Conservation (phyloP, 1,140 invertebrate genomes). For the Drosophila seguyi region DNA sequence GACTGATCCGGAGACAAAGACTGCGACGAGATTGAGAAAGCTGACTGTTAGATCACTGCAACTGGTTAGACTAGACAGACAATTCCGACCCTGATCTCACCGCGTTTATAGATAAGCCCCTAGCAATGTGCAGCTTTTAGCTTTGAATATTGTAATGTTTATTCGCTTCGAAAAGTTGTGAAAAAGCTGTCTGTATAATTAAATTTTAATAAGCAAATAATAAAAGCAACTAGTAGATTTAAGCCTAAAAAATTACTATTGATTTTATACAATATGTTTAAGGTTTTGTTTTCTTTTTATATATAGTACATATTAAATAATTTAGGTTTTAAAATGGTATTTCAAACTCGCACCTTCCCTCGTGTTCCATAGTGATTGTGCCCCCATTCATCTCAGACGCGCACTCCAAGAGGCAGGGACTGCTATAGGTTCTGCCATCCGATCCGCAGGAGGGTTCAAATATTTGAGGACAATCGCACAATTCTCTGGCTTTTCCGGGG, state of each 20-base stretch:
- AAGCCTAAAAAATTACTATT: not conserved
- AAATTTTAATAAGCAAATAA: not conserved
- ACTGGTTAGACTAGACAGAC: not conserved
- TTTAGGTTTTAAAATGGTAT: not conserved
- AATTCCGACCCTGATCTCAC: not conserved
- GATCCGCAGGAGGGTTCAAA: not conserved
- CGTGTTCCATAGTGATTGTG: not conserved
- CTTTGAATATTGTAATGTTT: not conserved
- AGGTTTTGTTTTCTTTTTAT: too few relatives aligned
- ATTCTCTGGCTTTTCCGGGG: not conserved
- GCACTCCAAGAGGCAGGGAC: not conserved
- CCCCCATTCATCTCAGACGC: not conserved
- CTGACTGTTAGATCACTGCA: not conserved
- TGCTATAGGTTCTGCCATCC: slow-evolving; percentile 3
- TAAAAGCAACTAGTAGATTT: not conserved
- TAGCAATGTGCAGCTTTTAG: not conserved
- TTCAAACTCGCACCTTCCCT: not conserved
- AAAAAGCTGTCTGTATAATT: not conserved
- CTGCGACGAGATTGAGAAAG: not conserved
- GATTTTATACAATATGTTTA: too few relatives aligned
- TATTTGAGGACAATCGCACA: slow-evolving; percentile 2
- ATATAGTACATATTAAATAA: not conserved
- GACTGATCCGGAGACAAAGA: not conserved
- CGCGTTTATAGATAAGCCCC: not conserved
- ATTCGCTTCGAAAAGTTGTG: not conserved